phyloP scores from a whole-genome alignment of 2,888 invertebrate species.

The Papilio demoleus region DNA sequence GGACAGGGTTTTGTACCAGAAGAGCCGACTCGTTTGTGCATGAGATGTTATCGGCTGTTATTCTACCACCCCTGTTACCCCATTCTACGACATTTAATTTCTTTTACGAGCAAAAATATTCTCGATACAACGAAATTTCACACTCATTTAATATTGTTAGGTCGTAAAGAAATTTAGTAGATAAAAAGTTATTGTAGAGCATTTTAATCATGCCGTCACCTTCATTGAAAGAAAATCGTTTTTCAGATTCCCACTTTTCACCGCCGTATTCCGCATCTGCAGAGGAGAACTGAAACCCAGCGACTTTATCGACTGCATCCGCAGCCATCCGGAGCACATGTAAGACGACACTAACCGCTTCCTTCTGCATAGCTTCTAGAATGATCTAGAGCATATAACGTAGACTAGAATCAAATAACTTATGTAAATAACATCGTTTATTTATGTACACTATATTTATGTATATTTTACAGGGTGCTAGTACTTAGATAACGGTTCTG shows the following conservation, averaged over 20 bases:
- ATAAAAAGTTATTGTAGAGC: too few relatives aligned
- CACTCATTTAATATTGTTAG: too few relatives aligned
- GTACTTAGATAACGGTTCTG: slow-evolving; percentile 64
- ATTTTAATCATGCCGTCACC: too few relatives aligned
- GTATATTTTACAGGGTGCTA: slow-evolving; percentile 76
- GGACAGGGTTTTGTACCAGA: too few relatives aligned
- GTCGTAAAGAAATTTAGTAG: too few relatives aligned
- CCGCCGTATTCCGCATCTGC: slow-evolving; percentile 97
- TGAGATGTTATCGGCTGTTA: too few relatives aligned
- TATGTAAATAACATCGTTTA: slow-evolving; percentile 44
- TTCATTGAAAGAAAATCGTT: background rate
- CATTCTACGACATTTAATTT: too few relatives aligned
- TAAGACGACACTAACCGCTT: slow-evolving; percentile 81
- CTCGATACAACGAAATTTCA: too few relatives aligned
- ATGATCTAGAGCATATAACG: slow-evolving; percentile 50
- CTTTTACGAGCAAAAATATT: too few relatives aligned
- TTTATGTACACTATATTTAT: slow-evolving; percentile 51
- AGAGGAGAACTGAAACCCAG: slow-evolving; percentile 89
- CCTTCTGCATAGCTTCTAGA: slow-evolving; percentile 46
- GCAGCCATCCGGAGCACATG: slow-evolving; percentile 98
- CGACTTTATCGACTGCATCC: slow-evolving; percentile 95
- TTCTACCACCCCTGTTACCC: too few relatives aligned
- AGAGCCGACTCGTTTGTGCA: too few relatives aligned
- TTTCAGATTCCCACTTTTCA: slow-evolving; percentile 97
- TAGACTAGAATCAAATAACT: slow-evolving; percentile 37